Base-by-base conservation (phyloP, 2,113 vertebrate genomes). In the Calidris pugnax region DNA sequence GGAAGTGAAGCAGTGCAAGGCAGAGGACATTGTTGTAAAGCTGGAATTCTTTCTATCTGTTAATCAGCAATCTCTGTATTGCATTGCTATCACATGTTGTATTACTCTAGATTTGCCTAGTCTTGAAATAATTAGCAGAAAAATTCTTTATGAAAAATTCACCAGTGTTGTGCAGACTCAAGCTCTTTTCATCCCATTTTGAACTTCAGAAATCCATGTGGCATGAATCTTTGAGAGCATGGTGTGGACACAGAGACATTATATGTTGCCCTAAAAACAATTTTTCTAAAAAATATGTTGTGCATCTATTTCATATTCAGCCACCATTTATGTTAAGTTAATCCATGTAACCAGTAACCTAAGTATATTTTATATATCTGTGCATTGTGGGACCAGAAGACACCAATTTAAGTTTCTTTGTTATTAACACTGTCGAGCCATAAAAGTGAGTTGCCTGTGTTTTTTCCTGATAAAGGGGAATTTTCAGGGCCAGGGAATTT, bases 81-180 rank as follows among this genome's bases (percentile, higher is more conserved):
- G 30, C 56, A 64, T 51, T 80, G 53, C 20, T 89, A 50, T 72
- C 6, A 1, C 35, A 81, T 56, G 27, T 48, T 92, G 45, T 41
- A 64, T 66, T 64, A 60, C 12, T 73, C 14, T 60, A 71, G 71
- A 69, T 89, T 72, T 85, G 59, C 22, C n/a, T 51, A 60, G 78
- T 66, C 83, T 86, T 86, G 73, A 92, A 95, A 72, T 50, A 93
- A 91, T 82, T 89, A 93, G 20, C 55, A 75, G 68, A 69, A 89
- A 93, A 88, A 86, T 35, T 71, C 37, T 64, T 87, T 28, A 62
- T 2, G 10, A 59, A 90, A 89, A 75, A 33, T 12, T 66, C 43
- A 43, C 8, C 33, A 64, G 17, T 33, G 30, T 33, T 81, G 22
- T n/a, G 5, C 66, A 90, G 47, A 67, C 27, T 71, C n/a, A 53